These are phyloP conservation scores for Zaprionus camerounensis DNA, from an alignment of 1,140 invertebrate species.

Conservation along the genomic window DNA sequence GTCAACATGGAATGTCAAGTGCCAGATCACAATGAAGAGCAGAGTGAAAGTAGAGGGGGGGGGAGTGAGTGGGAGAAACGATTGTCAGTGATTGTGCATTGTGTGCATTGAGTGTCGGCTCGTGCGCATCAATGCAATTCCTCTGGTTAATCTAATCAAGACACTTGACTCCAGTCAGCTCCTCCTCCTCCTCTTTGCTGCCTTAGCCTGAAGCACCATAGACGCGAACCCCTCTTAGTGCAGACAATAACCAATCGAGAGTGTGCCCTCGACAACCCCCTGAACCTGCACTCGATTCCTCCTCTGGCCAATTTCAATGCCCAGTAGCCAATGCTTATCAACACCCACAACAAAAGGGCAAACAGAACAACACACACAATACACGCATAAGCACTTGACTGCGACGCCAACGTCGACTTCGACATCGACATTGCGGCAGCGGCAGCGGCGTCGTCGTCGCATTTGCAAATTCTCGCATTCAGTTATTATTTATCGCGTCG, in stretches of 20 bases:
- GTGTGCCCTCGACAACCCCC: neutral
- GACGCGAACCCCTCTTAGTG: conserved; percentile 27
- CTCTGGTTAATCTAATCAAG: conserved; percentile 67
- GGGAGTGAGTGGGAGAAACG: conserved; percentile 3
- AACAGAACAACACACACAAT: conserved; percentile 24
- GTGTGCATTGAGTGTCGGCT: conserved; percentile 27
- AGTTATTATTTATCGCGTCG: conserved; percentile 76
- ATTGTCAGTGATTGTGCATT: conserved; percentile 36
- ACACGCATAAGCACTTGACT: conserved; percentile 28
- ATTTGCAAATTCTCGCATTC: conserved; percentile 74
- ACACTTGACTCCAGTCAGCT: conserved; percentile 26
- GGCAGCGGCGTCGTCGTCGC: conserved; percentile 11
- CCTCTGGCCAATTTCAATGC: conserved; percentile 10
- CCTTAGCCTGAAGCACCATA: conserved; percentile 19
- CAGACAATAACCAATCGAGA: conserved; percentile 47
- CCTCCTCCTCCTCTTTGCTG: neutral
- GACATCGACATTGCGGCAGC: conserved; percentile 13
- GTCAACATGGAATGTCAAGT: conserved; percentile 27
- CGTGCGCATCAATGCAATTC: conserved; percentile 43
- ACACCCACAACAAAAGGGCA: conserved; percentile 57
- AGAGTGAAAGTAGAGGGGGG: conserved; percentile 10
- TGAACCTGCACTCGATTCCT: neutral
- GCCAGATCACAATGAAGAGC: conserved; percentile 18
- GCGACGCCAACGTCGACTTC: neutral
- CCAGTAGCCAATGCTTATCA: conserved; percentile 51